Base-by-base conservation (phyloP, 2,113 vertebrate species). In the Stigmatopora argus region DNA sequence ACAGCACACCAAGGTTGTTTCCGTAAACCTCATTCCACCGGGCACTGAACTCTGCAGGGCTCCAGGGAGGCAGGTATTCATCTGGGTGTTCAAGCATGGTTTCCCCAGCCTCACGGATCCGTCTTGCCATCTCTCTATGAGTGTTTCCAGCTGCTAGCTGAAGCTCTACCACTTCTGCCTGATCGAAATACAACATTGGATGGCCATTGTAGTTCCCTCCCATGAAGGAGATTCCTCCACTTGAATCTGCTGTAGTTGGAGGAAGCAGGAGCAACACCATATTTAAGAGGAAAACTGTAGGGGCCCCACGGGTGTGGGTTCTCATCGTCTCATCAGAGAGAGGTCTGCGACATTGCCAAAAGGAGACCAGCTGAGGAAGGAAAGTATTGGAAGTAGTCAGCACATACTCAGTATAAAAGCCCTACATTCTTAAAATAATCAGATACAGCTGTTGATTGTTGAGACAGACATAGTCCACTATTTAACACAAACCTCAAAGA, bases 1-100 rank as follows among this genome's bases (percentile, higher is more conserved):
- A 94, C 78, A 98, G 82, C 58, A 96, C 92, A 0, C 94, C 95
- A 7, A 99, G 81, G 86, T 99, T 99, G 90, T 99, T 99, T 49
- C 97, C 97, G 0, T 98, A 99, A 52, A 99, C 92, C 83, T 98
- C 97, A 45, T 99, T 99, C 97, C 97, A 99, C 72, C 96, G 93
- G 61, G 94, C 92, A 0, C 94, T 94, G 87, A 95, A 98, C 11
- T 96, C 94, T 0, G 88, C 91, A 0, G 94, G 95, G 45, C 92
- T 94, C 95, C 95, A 97, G 51, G 97, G 96, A 8, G 97, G 97
- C 41, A 99, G 93, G 85, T 95, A 98, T 53, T 94, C 93, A 77
- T 93, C 83, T 0, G 94, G 94, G 44, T 75, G 93, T 2, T 94
- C 93, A 53, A 99, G 87, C 93, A 99, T 98, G 8, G 89, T 89